A percentile compares a stretch with the other conserved stretches of the same genome.
These are phyloP conservation scores for Stomatorhinus ivindoensis DNA, from an alignment of 2,113 vertebrate genomes.

Conservation along the genomic window DNA sequence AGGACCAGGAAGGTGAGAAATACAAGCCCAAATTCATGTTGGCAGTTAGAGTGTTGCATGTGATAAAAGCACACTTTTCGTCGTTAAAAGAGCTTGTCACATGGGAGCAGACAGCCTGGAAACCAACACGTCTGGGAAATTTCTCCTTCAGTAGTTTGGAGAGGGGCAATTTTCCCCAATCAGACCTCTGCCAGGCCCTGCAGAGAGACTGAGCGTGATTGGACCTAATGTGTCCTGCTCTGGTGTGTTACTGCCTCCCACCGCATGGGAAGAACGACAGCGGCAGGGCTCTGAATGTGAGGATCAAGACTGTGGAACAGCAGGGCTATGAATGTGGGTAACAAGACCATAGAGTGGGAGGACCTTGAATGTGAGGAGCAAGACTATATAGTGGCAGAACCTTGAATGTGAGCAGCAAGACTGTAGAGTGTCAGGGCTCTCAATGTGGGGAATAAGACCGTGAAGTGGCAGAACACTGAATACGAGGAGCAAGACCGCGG, in stretches of 20 bases:
- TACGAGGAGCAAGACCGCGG: neutral
- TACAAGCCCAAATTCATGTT: slow-evolving; percentile 12
- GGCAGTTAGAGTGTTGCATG: slow-evolving; percentile 24
- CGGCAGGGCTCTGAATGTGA: neutral
- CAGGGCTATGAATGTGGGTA: neutral
- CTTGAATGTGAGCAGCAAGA: neutral
- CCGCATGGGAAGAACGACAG: slow-evolving; percentile 4
- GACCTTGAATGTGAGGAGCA: neutral
- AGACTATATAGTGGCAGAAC: neutral
- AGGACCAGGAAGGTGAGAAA: slow-evolving; percentile 23
- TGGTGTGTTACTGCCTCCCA: slow-evolving; percentile 37
- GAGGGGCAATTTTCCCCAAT: slow-evolving; percentile 31
- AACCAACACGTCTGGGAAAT: slow-evolving; percentile 1
- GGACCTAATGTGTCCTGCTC: slow-evolving; percentile 42
- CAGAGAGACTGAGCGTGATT: slow-evolving; percentile 34
- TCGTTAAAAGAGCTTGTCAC: neutral
- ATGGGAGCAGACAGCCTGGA: slow-evolving; percentile 14
- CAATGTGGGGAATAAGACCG: neutral
- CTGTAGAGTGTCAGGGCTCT: neutral
- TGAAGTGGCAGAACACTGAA: neutral
- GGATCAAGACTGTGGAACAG: neutral
- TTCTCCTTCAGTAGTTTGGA: slow-evolving; percentile 33
- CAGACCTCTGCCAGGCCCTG: slow-evolving; percentile 16
- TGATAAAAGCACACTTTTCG: neutral
- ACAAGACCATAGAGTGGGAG: neutral